Base-by-base conservation (phyloP, 2,113 vertebrate species). In the Ramphastos sulfuratus region DNA sequence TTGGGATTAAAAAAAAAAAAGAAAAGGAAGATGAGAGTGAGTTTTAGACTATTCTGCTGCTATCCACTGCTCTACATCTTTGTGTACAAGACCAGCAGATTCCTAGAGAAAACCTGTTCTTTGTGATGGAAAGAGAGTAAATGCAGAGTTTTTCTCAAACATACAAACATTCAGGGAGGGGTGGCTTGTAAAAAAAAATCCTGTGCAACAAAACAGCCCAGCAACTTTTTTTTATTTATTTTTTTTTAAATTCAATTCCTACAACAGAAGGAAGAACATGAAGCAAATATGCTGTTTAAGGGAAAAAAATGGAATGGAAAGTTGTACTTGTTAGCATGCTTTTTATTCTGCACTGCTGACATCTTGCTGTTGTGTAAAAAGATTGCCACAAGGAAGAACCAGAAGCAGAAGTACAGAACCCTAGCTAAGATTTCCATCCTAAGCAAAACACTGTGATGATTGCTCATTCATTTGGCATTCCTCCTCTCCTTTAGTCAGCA, bases 311-410 rank as follows among this genome's bases (percentile, higher is more conserved):
- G 66, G 7, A 35, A 74, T n/a, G 23, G 52, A 55, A 81, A 87
- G 80, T 67, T 39, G 67, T 31, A 71, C 56, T 76, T 70, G 70
- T 71, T 64, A 80, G 7, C 70, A 44, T 61, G 83, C 39, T 66
- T 92, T 92, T 93, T 87, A 85, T 90, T 90, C 69, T 55, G 15
- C 65, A 48, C 75, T 85, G 71, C 74, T 84, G 81, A 67, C 39
- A 74, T 69, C 48, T 66, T 39, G 65, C 56, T 60, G 8, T 90
- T 79, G 81, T 87, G 76, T 46, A 80, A 86, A 69, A 95, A 52
- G 70, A 66, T 58, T 90, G 92, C 86, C 21, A 52, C 15, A 37
- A 92, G 82, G 61, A 91, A 92, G 67, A 96, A 86, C 19, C 79
- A 77, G 67, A 61, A 52, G 24, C 39, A 77, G 31, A 61, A 58